Evolutionary conservation across 2,797 vertebrate species (phyloP).

Genomic region (Percopsis omiscomaycus): DNA sequence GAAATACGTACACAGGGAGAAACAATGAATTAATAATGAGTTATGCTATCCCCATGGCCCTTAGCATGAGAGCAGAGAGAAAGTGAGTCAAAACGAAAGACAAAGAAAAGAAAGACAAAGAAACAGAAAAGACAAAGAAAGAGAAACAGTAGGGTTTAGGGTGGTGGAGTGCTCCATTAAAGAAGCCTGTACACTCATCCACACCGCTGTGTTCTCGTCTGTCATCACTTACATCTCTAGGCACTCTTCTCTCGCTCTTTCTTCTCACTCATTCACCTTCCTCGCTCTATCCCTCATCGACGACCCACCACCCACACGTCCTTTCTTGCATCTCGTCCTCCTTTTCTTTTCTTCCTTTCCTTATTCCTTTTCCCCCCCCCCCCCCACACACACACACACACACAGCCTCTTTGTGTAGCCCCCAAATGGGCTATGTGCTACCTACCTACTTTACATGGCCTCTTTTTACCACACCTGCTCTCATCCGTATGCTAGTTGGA

Average conservation of each 20-base stretch:
- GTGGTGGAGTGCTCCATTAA: constrained; percentile 37
- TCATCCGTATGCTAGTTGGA: constrained; percentile 39
- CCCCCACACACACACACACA: not conserved
- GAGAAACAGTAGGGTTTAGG: not conserved
- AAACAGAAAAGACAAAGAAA: constrained; percentile 34
- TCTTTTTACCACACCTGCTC: too few relatives aligned
- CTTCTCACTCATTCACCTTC: constrained; percentile 12
- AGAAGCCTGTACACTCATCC: constrained; percentile 30
- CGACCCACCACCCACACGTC: constrained; percentile 11
- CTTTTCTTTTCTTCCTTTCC: not conserved
- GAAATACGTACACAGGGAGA: constrained; percentile 48
- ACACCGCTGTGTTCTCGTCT: constrained; percentile 26
- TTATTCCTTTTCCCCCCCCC: not conserved
- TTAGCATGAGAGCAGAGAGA: constrained; percentile 22
- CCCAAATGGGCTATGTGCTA: not conserved
- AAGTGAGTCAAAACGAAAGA: constrained; percentile 9
- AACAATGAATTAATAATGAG: constrained; percentile 63
- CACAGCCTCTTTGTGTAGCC: not conserved
- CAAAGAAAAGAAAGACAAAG: constrained; percentile 16
- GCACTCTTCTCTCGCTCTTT: constrained; percentile 1
- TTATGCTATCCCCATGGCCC: constrained; percentile 35
- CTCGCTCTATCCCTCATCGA: constrained; percentile 11
- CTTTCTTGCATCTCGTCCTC: constrained; percentile 3
- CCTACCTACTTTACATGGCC: too few relatives aligned
- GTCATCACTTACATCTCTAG: constrained; percentile 29